Conservation (phyloP, 2,113 vertebrate species). For the Proteles cristata region DNA sequence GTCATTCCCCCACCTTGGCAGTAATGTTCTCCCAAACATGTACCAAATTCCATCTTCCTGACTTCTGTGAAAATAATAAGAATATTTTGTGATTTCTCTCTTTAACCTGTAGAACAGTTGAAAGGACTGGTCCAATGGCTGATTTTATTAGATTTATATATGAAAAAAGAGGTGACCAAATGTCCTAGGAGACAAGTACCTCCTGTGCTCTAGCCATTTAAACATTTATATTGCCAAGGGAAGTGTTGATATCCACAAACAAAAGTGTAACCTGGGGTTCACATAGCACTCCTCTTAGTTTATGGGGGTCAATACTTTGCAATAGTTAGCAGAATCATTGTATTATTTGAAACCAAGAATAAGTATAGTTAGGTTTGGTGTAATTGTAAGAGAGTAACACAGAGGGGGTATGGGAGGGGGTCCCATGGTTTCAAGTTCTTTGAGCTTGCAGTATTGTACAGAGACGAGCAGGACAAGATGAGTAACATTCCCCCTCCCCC, state of each 20-base stretch:
- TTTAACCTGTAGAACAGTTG: not conserved
- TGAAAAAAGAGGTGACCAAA: not conserved
- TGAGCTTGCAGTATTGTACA: not conserved
- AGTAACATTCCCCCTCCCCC: not conserved
- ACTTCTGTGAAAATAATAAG: not conserved
- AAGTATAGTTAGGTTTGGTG: not conserved
- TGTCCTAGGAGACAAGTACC: not conserved
- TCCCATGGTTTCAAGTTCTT: not conserved
- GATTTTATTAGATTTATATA: not conserved
- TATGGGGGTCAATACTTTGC: not conserved
- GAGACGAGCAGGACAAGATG: not conserved
- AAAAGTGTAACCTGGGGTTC: not conserved
- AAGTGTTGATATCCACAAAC: not conserved
- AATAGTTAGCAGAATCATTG: not conserved
- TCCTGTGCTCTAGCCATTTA: not conserved
- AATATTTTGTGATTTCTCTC: not conserved
- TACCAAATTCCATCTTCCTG: not conserved
- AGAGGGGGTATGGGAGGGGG: not conserved
- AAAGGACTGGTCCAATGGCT: not conserved
- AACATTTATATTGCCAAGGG: not conserved
- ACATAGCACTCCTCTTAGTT: not conserved
- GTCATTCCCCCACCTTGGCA: not conserved
- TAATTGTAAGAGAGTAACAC: not conserved
- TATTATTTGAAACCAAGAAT: not conserved
- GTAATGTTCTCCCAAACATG: not conserved